phyloP scores from a whole-genome alignment of 2,797 vertebrate species.

The Oryzias dopingdopingensis region DNA sequence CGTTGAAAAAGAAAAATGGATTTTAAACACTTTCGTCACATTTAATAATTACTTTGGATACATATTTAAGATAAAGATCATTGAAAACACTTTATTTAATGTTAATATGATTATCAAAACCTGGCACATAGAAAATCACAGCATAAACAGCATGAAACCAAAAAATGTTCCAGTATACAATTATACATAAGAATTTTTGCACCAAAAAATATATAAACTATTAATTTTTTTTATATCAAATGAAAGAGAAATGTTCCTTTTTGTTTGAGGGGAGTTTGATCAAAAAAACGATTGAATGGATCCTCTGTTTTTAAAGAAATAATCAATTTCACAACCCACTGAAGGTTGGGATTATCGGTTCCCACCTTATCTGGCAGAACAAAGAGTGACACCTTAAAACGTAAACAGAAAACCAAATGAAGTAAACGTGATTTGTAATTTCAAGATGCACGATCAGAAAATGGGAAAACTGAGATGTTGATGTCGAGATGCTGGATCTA shows the following conservation, averaged over 20 bases:
- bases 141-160: too few species aligned
- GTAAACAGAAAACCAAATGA: conserved; percentile 28
- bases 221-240: too few species aligned
- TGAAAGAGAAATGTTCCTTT: conserved; percentile 1
- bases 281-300: background rate
- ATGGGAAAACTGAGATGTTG: conserved; percentile 16
- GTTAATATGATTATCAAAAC: too few species aligned
- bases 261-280: conserved; percentile 5
- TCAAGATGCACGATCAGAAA: conserved; percentile 16
- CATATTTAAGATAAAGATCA: too few species aligned
- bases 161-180: too few species aligned
- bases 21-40: too few species aligned
- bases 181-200: too few species aligned
- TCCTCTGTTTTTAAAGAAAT: conserved; percentile 3
- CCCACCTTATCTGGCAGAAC: conserved; percentile 18
- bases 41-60: too few species aligned
- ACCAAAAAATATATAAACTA: too few species aligned
- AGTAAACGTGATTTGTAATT: conserved; percentile 18
- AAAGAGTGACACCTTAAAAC: conserved; percentile 10
- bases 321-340: background rate
- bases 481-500: conserved; percentile 5
- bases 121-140: too few species aligned
- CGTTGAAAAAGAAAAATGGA: too few species aligned
- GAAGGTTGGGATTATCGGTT: background rate
- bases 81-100: too few species aligned